phyloP scores from a whole-genome alignment of 2,888 invertebrate genomes.

The Pyrrhia umbra region DNA sequence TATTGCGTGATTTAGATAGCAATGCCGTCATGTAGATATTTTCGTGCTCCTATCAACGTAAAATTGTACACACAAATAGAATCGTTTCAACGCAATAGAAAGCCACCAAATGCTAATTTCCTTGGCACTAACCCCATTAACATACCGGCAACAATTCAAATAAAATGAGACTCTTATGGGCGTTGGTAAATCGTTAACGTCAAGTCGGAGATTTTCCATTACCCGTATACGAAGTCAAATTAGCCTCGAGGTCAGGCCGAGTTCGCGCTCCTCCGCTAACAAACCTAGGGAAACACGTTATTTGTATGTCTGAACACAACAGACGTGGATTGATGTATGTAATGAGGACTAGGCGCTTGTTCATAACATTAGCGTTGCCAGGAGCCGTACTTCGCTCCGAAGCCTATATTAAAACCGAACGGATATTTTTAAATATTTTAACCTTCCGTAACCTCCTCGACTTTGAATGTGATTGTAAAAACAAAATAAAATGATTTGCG shows the following conservation, averaged over 20 bases:
- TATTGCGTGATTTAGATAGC: constrained; percentile 80
- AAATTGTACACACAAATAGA: constrained; percentile 43
- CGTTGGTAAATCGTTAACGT: constrained; percentile 68
- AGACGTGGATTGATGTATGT: constrained; percentile 60
- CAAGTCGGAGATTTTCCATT: constrained; percentile 75
- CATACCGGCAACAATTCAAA: constrained; percentile 62
- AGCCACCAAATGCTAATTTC: constrained; percentile 48
- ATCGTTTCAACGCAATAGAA: constrained; percentile 36
- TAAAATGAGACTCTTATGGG: constrained; percentile 67
- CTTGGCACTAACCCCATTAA: constrained; percentile 64
- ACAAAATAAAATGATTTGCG: constrained; percentile 28
- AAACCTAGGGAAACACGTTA: constrained; percentile 72
- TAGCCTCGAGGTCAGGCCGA: constrained; percentile 69
- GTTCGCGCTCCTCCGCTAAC: constrained; percentile 73
- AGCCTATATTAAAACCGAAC: constrained; percentile 13
- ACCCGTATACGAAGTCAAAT: constrained; percentile 71
- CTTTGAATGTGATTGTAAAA: constrained; percentile 23
- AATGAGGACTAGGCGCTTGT: constrained; percentile 41
- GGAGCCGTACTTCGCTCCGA: constrained; percentile 8
- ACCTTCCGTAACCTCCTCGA: constrained; percentile 31
- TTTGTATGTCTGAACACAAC: constrained; percentile 55
- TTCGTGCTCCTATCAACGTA: constrained; percentile 48
- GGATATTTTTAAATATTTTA: constrained; percentile 44
- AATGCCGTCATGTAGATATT: constrained; percentile 66
- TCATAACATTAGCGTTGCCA: constrained; percentile 8